A percentile compares a stretch with the other conserved stretches of the same genome.
Evolutionary conservation across 2,113 vertebrate genomes (phyloP).

Genomic region (Terrapene triunguis): DNA sequence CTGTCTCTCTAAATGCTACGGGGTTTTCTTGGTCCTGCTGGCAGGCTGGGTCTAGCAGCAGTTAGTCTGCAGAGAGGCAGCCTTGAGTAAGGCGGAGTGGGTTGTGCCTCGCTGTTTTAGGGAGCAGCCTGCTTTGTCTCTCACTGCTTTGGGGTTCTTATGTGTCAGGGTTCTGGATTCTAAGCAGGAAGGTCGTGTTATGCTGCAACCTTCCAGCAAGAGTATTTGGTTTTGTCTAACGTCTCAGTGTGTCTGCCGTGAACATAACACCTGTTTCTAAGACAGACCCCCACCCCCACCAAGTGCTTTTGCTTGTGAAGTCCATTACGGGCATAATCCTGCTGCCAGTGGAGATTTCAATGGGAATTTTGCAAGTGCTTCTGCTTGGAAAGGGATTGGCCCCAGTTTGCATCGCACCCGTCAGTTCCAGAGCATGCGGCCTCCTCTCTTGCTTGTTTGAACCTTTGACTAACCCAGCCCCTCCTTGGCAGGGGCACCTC

Average conservation of each 20-base stretch:
- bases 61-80: background rate
- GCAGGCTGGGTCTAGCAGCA: background rate
- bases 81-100: background rate
- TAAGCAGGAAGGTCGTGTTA: background rate
- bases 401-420: background rate
- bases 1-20: background rate
- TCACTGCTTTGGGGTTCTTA: background rate
- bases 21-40: background rate
- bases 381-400: background rate
- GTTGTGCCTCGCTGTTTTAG: background rate
- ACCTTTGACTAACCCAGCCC: background rate
- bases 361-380: background rate
- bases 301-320: background rate
- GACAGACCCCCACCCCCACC: background rate
- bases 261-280: background rate
- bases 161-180: background rate
- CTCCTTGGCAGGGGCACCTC: conserved; percentile 80
- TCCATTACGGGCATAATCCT: background rate
- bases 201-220: background rate
- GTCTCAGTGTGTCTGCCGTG: background rate
- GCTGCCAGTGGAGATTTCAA: background rate
- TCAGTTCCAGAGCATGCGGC: background rate
- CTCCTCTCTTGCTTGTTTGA: background rate
- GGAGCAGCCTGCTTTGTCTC: background rate
- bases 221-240: background rate